These are phyloP conservation scores for Brachyalestes nurse DNA, from an alignment of 2,797 vertebrate genomes.

Conservation along the genomic window DNA sequence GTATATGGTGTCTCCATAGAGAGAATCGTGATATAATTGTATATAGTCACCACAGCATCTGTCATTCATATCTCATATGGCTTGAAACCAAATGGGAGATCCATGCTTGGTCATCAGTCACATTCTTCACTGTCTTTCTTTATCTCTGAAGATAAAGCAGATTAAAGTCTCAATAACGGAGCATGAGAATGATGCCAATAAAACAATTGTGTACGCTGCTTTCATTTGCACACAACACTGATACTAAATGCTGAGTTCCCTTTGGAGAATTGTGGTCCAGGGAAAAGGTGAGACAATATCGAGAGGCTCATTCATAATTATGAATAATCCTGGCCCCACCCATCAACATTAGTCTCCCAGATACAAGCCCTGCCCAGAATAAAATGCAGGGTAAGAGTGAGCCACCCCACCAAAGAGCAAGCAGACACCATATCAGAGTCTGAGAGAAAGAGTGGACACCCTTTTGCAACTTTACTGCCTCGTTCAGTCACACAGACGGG, in stretches of 20 bases:
- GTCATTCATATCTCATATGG: constrained; percentile 4
- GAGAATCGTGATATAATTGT: background rate
- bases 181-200: background rate
- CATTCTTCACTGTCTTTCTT: constrained; percentile 1
- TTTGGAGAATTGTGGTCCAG: background rate
- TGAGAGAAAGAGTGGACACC: constrained; percentile 69
- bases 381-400: constrained; percentile 74
- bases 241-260: background rate
- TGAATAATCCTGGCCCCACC: constrained; percentile 77
- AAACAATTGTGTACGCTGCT: background rate
- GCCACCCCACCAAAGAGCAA: constrained; percentile 66
- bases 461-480: constrained; percentile 74
- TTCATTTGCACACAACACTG: background rate
- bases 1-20: constrained; percentile 1
- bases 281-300: constrained; percentile 37
- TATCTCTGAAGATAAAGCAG: constrained; percentile 7
- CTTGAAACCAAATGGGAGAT: background rate
- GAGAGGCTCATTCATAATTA: constrained; percentile 63
- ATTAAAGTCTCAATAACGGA: constrained; percentile 1
- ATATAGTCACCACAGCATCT: background rate
- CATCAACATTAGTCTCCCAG: constrained; percentile 66
- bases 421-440: constrained; percentile 61
- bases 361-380: constrained; percentile 80
- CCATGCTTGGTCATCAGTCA: constrained; percentile 1
- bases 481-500: constrained; percentile 67